phyloP scores from a whole-genome alignment of 2,888 invertebrate species.

The Hirtodrosophila histrioides region DNA sequence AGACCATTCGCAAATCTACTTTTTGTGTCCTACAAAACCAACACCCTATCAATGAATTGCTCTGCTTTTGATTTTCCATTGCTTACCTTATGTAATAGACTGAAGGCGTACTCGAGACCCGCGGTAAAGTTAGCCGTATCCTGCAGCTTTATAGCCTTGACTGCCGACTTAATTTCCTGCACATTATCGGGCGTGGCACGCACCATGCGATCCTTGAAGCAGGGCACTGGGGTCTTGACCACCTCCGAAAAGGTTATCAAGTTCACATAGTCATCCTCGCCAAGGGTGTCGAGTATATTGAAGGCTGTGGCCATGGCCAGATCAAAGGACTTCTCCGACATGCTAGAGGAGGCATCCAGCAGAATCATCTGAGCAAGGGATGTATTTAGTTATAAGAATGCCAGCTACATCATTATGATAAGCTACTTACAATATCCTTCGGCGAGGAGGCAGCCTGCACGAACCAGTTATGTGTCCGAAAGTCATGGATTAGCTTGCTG shows the following conservation, averaged over 20 bases:
- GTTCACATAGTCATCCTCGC: conserved; percentile 98
- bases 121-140: conserved; percentile 96
- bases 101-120: conserved; percentile 96
- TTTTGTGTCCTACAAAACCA: no score
- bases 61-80: no score
- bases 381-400: no score
- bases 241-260: conserved; percentile 95
- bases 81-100: conserved; percentile 92
- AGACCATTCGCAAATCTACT: no score
- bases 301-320: conserved; percentile 95
- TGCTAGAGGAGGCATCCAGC: conserved; percentile 95
- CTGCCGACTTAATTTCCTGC: conserved; percentile 90
- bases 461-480: conserved; percentile 97
- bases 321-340: conserved; percentile 92
- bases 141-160: conserved; percentile 90
- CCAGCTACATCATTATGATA: no score
- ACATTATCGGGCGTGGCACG: conserved; percentile 93
- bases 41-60: no score
- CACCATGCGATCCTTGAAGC: conserved; percentile 95
- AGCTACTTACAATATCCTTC: conserved; percentile 92
- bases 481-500: conserved; percentile 95
- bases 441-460: conserved; percentile 98
- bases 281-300: conserved; percentile 96
- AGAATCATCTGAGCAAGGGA: conserved; percentile 87
- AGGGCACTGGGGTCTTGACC: conserved; percentile 93